Evolutionary conservation across 2,113 vertebrate genomes (phyloP), one percentile per base, ranked within the genome.

Genomic region (Heterochromis multidens): DNA sequence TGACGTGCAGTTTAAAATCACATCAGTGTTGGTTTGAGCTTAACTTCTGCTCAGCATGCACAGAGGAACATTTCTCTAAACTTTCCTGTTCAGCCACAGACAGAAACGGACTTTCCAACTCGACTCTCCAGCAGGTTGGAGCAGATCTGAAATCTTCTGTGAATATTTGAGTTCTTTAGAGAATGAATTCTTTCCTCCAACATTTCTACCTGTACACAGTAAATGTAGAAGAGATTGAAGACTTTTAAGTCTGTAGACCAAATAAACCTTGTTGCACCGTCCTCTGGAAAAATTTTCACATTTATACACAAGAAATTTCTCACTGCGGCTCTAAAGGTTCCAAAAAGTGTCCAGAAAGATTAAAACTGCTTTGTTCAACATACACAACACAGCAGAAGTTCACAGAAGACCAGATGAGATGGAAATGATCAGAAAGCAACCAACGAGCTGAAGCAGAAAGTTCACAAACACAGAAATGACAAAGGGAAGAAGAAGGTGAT

Each of bases 161-260:
- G 35, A 35, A 67, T 40, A 35, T 40, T 65, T 40, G n/a, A 40
- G 12, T 16, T 17, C 7, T 9, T 67, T 67, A 43, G n/a, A 67
- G 2, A 43, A 25, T 8, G 11, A 63, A 35, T 29, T 61, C 16
- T 33, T 61, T 21, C 29, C 59, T 33, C 59, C 29, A 61, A 19
- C 33, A 63, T 37, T 37, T 67, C 35, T 67, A 17, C 63, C 63
- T 43, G 13, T 43, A 35, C 60, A 62, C 60, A 3, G 33, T 19
- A 35, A 62, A 62, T n/a, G 40, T 67, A 35, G 63, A 9, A 25
- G 63, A 67, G n/a, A 67, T 25, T 10, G 40, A 67, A 67, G 62
- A 43, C 35, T 67, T 65, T 65, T 21, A 17, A n/a, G n/a, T 67
- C 13, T 43, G 63, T n/a, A 40, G 35, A 25, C 31, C 31, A 33